These are phyloP conservation scores for Gavia stellata DNA, from an alignment of 2,113 vertebrate species.

Conservation along the genomic window DNA sequence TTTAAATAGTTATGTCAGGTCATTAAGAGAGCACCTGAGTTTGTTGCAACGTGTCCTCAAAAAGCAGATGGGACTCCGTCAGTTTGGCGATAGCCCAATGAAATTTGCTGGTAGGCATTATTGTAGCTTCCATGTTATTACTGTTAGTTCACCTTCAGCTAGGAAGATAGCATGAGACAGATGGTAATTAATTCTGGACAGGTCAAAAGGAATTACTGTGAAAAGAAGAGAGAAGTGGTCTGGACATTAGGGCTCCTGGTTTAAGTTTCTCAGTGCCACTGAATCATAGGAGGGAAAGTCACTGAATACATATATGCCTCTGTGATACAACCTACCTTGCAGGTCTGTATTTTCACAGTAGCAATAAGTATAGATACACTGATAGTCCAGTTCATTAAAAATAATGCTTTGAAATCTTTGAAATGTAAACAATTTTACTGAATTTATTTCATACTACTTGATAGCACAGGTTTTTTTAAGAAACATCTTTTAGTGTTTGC, in stretches of 20 bases:
- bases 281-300: not conserved
- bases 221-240: not conserved
- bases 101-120: slow-evolving; percentile 23
- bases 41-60: slow-evolving; percentile 13
- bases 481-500: not conserved
- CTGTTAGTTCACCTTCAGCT: slow-evolving; percentile 25
- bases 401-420: not conserved
- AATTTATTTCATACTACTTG: not conserved
- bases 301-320: not conserved
- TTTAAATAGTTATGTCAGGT: slow-evolving; percentile 57
- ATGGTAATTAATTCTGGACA: slow-evolving; percentile 58
- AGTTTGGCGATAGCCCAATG: not conserved
- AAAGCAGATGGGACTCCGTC: slow-evolving; percentile 51
- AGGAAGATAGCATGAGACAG: slow-evolving; percentile 9
- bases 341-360: not conserved
- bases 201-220: slow-evolving; percentile 34
- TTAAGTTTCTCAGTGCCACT: not conserved
- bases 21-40: slow-evolving; percentile 49
- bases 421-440: not conserved
- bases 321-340: not conserved
- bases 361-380: not conserved
- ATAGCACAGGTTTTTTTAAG: not conserved
- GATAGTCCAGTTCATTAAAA: not conserved
- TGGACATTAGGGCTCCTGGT: not conserved
- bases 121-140: not conserved